A percentile compares a stretch with the other conserved stretches of the same genome.
Evolutionary conservation across 1,140 invertebrate genomes (phyloP).

Genomic region (Lysiphlebus fabarum): DNA sequence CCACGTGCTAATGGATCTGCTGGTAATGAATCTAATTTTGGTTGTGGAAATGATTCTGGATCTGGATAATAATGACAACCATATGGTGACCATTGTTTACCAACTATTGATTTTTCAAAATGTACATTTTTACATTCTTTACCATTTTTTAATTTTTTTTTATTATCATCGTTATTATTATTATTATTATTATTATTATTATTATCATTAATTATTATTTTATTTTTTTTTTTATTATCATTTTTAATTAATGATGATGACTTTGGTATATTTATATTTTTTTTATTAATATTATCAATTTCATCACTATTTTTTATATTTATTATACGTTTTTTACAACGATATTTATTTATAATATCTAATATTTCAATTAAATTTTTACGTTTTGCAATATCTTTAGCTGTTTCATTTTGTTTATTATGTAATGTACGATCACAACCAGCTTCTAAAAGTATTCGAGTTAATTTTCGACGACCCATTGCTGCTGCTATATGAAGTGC

Average conservation of each 20-base stretch:
- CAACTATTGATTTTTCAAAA: slow-evolving; percentile 47
- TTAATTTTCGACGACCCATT: slow-evolving; percentile 88
- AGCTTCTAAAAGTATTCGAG: slow-evolving; percentile 84
- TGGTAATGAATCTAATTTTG: slow-evolving; percentile 79
- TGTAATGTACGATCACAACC: slow-evolving; percentile 73
- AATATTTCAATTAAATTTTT: slow-evolving; percentile 84
- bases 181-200: slow-evolving; percentile 49
- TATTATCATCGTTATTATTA: slow-evolving; percentile 31
- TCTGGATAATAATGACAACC: slow-evolving; percentile 86
- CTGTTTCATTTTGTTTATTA: slow-evolving; percentile 91
- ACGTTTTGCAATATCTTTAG: slow-evolving; percentile 81
- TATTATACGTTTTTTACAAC: slow-evolving; percentile 50
- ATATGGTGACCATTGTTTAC: slow-evolving; percentile 77
- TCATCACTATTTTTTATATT: slow-evolving; percentile 43
- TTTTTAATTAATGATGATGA: slow-evolving; percentile 44
- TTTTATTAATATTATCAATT: slow-evolving; percentile 20
- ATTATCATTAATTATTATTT: slow-evolving; percentile 46
- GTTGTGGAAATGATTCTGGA: slow-evolving; percentile 76
- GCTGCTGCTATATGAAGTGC: slow-evolving; percentile 90
- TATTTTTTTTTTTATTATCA: slow-evolving; percentile 43
- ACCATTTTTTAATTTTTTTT: slow-evolving; percentile 46
- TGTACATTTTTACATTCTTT: slow-evolving; percentile 49
- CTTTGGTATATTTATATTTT: slow-evolving; percentile 12
- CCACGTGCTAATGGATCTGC: slow-evolving; percentile 81
- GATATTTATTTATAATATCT: slow-evolving; percentile 66